A percentile compares a stretch with the other conserved stretches of the same genome.
phyloP scores from a whole-genome alignment of 2,888 invertebrate species.

The Metopia argyrocephala region DNA sequence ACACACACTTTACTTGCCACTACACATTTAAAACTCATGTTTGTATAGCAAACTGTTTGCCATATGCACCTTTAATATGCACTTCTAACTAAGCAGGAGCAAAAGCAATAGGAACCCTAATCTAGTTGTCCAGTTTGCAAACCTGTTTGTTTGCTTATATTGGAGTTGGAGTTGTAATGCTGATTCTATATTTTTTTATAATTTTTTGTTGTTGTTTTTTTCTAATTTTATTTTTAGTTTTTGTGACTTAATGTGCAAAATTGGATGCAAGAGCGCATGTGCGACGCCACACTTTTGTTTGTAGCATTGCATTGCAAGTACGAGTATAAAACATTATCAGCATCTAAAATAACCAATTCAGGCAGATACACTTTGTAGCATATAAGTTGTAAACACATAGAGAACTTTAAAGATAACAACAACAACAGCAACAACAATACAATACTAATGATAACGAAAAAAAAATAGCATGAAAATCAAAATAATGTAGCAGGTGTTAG shows the following conservation, averaged over 20 bases:
- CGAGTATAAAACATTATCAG: conserved; percentile 23
- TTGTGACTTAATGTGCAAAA: conserved; percentile 58
- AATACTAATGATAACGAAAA: not conserved
- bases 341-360: conserved; percentile 26
- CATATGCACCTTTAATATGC: not conserved
- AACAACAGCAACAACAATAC: not conserved
- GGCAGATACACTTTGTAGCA: not conserved
- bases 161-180: conserved; percentile 32
- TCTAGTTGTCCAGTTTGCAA: conserved; percentile 57
- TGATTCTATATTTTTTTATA: conserved; percentile 53
- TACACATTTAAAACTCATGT: too few relatives aligned
- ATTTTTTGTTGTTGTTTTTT: conserved; percentile 18
- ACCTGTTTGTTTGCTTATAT: conserved; percentile 56
- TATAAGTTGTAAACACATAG: conserved; percentile 26
- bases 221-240: conserved; percentile 15
- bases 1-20: too few relatives aligned
- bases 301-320: conserved; percentile 23
- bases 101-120: too few relatives aligned
- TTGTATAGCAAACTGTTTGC: conserved; percentile 47
- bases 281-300: conserved; percentile 60
- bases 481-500: conserved; percentile 62
- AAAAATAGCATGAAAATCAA: conserved; percentile 53
- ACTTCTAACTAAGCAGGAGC: not conserved
- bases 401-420: conserved; percentile 8
- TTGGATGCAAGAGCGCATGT: conserved; percentile 62